A percentile compares a stretch with the other conserved stretches of the same genome.
These are phyloP conservation scores for Heteronetta atricapilla DNA, from an alignment of 2,113 vertebrate species.

Conservation along the genomic window DNA sequence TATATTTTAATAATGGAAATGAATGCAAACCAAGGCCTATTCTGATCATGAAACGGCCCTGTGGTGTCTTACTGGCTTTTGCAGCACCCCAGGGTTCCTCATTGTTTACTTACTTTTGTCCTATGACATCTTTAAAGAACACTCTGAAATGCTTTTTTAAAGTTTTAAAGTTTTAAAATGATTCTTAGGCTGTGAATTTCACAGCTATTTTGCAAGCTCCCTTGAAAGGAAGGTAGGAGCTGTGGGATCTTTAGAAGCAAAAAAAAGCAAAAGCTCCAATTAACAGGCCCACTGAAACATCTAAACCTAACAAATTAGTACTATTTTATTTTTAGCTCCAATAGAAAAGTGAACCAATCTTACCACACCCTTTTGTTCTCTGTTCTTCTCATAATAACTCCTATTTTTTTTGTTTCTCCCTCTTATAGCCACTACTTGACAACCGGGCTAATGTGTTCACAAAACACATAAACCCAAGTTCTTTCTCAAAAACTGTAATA, in stretches of 20 bases:
- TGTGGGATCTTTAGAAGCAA: neutral
- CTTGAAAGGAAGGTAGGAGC: neutral
- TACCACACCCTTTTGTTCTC: neutral
- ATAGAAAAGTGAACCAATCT: neutral
- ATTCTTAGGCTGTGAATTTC: neutral
- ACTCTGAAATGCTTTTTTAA: neutral
- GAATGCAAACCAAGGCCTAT: neutral
- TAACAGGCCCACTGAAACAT: neutral
- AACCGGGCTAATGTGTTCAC: neutral
- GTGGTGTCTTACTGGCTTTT: neutral
- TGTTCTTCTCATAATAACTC: neutral
- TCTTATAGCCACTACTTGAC: neutral
- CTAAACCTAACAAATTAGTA: neutral
- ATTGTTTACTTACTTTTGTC: neutral
- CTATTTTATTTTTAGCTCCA: neutral
- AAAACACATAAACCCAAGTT: neutral
- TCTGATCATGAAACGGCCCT: neutral
- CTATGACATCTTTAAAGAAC: neutral
- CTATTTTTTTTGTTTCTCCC: neutral
- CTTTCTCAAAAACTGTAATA: neutral
- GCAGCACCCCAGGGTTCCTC: neutral
- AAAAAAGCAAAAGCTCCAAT: neutral
- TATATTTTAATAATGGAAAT: constrained; percentile 8
- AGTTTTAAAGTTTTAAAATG: neutral
- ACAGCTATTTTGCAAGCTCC: neutral